These are phyloP conservation scores for Acanthococcus lagerstroemiae DNA, from an alignment of 2,888 invertebrate species.

Conservation along the genomic window DNA sequence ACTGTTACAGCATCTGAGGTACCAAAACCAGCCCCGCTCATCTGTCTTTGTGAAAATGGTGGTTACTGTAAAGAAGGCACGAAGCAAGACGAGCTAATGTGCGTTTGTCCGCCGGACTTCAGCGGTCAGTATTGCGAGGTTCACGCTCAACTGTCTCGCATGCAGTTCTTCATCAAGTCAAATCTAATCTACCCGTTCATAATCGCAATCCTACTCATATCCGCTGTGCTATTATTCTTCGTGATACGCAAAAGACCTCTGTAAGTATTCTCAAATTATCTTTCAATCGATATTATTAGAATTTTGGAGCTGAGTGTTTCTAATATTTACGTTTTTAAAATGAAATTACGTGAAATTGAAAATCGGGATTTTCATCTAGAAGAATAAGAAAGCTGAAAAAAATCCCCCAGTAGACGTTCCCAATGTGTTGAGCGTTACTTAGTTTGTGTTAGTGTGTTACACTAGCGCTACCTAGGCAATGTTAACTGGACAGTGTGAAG, in stretches of 20 bases:
- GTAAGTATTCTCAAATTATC: constrained; percentile 51
- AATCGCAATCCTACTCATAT: constrained; percentile 60
- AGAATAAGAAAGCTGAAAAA: no score
- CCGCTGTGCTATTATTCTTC: constrained; percentile 67
- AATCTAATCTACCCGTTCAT: constrained; percentile 74
- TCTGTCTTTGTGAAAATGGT: constrained; percentile 79
- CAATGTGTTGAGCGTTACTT: no score
- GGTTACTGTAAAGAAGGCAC: constrained; percentile 58
- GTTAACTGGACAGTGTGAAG: no score
- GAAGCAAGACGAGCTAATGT: constrained; percentile 51
- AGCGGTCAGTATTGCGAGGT: constrained; percentile 64
- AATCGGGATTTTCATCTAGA: no score
- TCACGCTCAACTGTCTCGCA: constrained; percentile 51
- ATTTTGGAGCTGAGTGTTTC: background rate
- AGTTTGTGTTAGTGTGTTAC: no score
- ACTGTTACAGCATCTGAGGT: constrained; percentile 57
- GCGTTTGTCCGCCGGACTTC: constrained; percentile 62
- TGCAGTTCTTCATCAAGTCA: constrained; percentile 49
- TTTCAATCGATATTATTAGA: background rate
- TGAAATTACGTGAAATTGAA: no score
- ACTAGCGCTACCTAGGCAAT: no score
- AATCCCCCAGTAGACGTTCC: no score
- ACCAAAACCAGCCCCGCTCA: constrained; percentile 60
- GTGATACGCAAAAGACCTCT: constrained; percentile 72
- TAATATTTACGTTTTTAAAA: background rate